Conservation (phyloP, 1,140 invertebrate species). For the Aphelenchoides avenae region DNA sequence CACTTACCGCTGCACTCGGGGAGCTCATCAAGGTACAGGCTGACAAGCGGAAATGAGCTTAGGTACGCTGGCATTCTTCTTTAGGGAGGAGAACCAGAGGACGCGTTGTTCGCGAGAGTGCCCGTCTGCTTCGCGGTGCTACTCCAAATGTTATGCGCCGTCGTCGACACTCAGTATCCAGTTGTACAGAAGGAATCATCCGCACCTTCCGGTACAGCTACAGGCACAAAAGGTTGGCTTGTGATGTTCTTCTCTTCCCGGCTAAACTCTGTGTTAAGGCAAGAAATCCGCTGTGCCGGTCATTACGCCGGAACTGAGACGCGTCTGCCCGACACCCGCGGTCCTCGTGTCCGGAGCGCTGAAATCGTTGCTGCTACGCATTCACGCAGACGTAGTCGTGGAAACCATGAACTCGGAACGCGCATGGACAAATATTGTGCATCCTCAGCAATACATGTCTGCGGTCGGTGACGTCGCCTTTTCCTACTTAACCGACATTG, state of each 20-base stretch:
- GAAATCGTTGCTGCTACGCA: constrained; percentile 34
- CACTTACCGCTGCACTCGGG: constrained; percentile 46
- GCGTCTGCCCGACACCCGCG: constrained; percentile 40
- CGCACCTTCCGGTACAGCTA: too few relatives aligned
- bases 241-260: too few relatives aligned
- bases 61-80: constrained; percentile 24
- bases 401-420: constrained; percentile 56
- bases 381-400: constrained; percentile 41
- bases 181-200: constrained; percentile 22
- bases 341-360: constrained; percentile 39
- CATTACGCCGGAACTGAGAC: constrained; percentile 50
- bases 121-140: constrained; percentile 42
- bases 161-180: constrained; percentile 54
- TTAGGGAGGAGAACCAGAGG: constrained; percentile 52
- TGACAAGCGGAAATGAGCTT: neutral
- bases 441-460: constrained; percentile 42
- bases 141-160: constrained; percentile 31
- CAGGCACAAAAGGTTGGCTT: too few relatives aligned
- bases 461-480: constrained; percentile 34
- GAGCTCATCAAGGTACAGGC: constrained; percentile 50
- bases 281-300: constrained; percentile 30
- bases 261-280: constrained; percentile 6
- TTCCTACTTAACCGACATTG: neutral
- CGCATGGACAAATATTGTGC: constrained; percentile 51
- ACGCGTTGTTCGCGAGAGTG: constrained; percentile 39